A percentile compares a stretch with the other conserved stretches of the same genome.
These are phyloP conservation scores for Phalacrocorax aristotelis DNA, from an alignment of 2,113 vertebrate genomes.

Conservation along the genomic window DNA sequence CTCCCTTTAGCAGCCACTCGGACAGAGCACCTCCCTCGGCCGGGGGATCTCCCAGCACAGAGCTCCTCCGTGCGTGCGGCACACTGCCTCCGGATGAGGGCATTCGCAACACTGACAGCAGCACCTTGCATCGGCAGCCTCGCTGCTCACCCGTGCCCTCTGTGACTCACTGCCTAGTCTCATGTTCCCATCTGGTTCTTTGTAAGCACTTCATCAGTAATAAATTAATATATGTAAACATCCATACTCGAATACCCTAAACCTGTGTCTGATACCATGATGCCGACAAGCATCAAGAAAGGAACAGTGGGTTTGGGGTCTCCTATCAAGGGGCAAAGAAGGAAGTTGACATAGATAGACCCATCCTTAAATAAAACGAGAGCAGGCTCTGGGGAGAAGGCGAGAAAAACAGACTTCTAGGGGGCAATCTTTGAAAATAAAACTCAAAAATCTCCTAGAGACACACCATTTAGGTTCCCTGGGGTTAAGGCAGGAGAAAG, in stretches of 20 bases:
- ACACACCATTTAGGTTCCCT: neutral
- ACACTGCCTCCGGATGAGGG: neutral
- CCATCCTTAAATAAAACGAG: neutral
- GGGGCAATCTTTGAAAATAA: neutral
- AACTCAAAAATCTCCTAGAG: neutral
- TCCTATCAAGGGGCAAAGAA: neutral
- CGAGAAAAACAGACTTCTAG: neutral
- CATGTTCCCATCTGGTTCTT: neutral
- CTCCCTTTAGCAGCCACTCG: neutral
- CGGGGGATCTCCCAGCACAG: neutral
- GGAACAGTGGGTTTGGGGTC: neutral
- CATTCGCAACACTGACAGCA: neutral
- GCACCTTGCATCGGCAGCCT: neutral
- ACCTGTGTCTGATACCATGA: neutral
- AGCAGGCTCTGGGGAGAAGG: neutral
- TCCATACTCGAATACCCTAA: neutral
- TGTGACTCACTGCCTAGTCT: neutral
- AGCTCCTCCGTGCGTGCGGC: fast-evolving
- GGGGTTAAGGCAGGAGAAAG: neutral
- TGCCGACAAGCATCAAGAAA: neutral
- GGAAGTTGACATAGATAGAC: neutral
- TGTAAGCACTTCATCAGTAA: neutral
- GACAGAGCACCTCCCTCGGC: neutral
- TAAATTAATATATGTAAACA: neutral
- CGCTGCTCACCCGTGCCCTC: neutral